Evolutionary conservation across 2,888 invertebrate species (phyloP), one percentile per base, ranked within the genome.

Genomic region (Eristalis tenax): DNA sequence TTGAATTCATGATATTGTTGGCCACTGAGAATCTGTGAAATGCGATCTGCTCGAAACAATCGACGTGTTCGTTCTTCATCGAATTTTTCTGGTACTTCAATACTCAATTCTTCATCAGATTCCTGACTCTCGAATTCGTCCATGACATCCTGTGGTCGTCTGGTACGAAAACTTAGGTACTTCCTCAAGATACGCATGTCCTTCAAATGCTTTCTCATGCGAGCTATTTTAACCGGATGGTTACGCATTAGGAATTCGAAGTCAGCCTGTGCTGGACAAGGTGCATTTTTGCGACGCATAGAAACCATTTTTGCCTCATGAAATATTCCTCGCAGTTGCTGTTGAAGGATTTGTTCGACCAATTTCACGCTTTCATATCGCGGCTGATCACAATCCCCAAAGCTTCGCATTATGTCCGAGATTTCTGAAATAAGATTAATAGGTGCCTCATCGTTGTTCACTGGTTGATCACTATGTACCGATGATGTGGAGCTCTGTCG

Each of bases 391-490:
- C 96, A 96, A 91, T 98, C 98, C 0, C 98, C 98, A 91, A 98
- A 97, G n/a, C 98, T 98, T 90, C 97, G 96, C 98, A 98, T 97
- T 95, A 98, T 97, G 90, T 95, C 95, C 0, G 96, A 96, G 89
- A 97, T 97, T 93, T 97, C 97, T 0, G 92, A 91, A 0, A 91
- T 89, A 40, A 93, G 73, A 0, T 92, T 91, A 0, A 92, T 91
- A 4, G 91, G 89, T 3, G 90, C 89, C 40, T 92, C 91, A 15
- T 91, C 91, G 4, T 73, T 83, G 18, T 85, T 73, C 4, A 90
- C 64, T 50, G 82, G 80, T 10, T 76, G 78, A 10, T 79, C 82
- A 13, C n/a, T 50, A 23, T 70, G 76, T 1, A n/a, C 38, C 13
- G 89, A 43, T 64, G 84, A 80, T 32, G 85, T 13, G 0, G 91